Evolutionary conservation across 2,888 invertebrate species (phyloP), one percentile per base, ranked within the genome.

Genomic region (Phrixothrix hirtus): DNA sequence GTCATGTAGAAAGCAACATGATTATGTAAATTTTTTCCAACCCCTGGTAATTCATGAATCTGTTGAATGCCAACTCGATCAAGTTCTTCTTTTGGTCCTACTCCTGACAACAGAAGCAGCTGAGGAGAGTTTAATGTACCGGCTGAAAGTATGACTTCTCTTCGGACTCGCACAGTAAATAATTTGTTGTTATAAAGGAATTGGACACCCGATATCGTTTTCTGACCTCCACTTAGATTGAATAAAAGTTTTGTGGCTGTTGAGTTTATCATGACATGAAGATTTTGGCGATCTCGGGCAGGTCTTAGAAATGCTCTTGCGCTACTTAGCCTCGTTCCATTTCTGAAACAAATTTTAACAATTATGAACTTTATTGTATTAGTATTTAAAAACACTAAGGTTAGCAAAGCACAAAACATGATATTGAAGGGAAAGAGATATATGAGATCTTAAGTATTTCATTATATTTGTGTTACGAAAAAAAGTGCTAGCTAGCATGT

Each of bases 101-200:
- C 78, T 5, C 87, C 87, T 0, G 86, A 86, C 1, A 85, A 78
- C 1, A 86, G 67, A 2, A 87, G 77, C 7, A 86, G 73, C 73
- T 87, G 85, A 0, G 87, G 86, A 0, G 85, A 82, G 70, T 86
- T 86, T 6, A 87, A 69, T 0, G 86, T 80, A 1, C 87, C 87
- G 2, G 78, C 84, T 2, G 83, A 81, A 9, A 86, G 66, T 27
- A 87, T 77, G 2, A 81, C 81, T 78, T 84, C 83, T 60, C 79
- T 81, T 17, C 69, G 77, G 6, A 79, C 82, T 5, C 72, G 72
- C 1, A 81, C 81, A 2, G 70, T 73, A 48, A 73, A 77, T 2
- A 70, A 75, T 52, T 73, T 67, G 0, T 79, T 79, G 16, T 80
- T 73, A 61, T 82, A 80, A 3, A 81, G 68, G 59, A 83, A 86